These are phyloP conservation scores for Rhynchomys soricoides DNA, from an alignment of 2,113 vertebrate genomes.

Conservation along the genomic window DNA sequence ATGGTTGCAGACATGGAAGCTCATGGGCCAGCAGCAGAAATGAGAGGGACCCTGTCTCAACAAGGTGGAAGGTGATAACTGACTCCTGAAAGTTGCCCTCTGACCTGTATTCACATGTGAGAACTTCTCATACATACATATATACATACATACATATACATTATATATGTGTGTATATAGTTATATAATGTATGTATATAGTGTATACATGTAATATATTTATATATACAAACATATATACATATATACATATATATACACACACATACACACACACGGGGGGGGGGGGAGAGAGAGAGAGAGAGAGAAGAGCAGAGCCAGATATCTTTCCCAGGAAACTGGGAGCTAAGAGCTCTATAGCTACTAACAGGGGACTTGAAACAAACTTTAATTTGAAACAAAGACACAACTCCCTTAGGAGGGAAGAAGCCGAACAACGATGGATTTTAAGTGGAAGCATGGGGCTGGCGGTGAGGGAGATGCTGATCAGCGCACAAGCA, in stretches of 20 bases:
- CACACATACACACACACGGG: too few relatives aligned
- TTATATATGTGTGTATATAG: too few relatives aligned
- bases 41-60: not conserved
- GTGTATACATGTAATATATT: too few relatives aligned
- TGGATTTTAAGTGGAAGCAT: not conserved
- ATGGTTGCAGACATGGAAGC: not conserved
- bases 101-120: not conserved
- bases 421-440: not conserved
- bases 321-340: not conserved
- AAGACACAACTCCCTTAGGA: not conserved
- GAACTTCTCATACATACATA: not conserved
- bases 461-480: not conserved
- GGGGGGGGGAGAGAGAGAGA: too few relatives aligned
- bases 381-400: not conserved
- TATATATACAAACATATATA: not conserved
- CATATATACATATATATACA: too few relatives aligned
- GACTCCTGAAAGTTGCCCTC: not conserved
- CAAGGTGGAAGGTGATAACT: not conserved
- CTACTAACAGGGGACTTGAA: not conserved
- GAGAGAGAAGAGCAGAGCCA: not conserved
- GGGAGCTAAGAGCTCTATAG: not conserved
- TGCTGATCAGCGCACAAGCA: not conserved
- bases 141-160: too few relatives aligned
- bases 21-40: not conserved
- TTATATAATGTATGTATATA: too few relatives aligned